Conservation (phyloP, 2,113 vertebrate species). For the Lepus timidus region DNA sequence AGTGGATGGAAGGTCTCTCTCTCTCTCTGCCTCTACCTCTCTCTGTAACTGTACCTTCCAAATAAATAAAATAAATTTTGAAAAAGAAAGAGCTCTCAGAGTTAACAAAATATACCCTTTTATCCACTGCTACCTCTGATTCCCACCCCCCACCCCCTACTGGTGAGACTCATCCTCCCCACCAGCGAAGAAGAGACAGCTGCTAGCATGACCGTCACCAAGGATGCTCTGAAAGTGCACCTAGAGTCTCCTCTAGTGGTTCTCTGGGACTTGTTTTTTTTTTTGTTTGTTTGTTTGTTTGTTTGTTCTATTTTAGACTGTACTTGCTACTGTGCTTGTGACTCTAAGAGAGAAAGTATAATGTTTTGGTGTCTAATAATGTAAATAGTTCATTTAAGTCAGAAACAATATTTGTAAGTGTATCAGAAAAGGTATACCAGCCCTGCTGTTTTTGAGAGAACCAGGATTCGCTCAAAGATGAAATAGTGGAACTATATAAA, state of each 20-base stretch:
- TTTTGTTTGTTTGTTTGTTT: neutral
- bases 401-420: neutral
- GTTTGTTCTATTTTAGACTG: conserved; percentile 19
- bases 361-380: conserved; percentile 13
- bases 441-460: neutral
- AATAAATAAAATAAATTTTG: too few relatives aligned
- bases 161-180: neutral
- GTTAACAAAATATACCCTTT: neutral
- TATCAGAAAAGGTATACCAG: neutral
- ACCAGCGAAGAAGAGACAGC: neutral
- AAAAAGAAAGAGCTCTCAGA: neutral
- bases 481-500: neutral
- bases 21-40: too few relatives aligned
- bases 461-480: neutral
- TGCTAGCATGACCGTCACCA: neutral
- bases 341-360: conserved; percentile 25
- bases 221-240: neutral
- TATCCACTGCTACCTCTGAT: neutral
- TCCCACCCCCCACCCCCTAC: neutral
- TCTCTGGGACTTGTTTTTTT: neutral
- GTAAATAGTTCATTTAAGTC: conserved; percentile 4
- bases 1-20: too few relatives aligned
- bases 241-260: neutral
- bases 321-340: neutral
- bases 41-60: too few relatives aligned